Evolutionary conservation across 2,888 invertebrate species (phyloP).

Genomic region (Lithophane ornitopus): DNA sequence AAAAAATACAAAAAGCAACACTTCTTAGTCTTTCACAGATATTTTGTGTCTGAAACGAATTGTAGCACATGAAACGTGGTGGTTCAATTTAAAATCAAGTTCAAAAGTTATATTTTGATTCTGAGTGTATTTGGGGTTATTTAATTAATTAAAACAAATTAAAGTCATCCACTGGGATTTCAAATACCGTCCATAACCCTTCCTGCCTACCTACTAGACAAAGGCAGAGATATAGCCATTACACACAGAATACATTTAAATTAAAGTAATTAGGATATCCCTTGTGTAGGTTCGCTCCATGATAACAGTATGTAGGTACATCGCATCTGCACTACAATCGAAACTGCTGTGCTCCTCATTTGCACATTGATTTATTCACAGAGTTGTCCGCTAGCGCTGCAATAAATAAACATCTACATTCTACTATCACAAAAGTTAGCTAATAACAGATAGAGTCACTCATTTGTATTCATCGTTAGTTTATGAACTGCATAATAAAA

Average conservation of each 20-base stretch:
- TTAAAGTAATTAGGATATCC: neutral
- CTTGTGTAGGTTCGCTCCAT: neutral
- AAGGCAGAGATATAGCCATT: neutral
- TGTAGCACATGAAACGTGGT: neutral
- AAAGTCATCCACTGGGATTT: neutral
- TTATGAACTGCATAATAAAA: neutral
- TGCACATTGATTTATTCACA: slow-evolving; percentile 52
- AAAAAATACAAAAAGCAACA: neutral
- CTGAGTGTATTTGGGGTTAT: neutral
- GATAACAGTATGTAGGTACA: slow-evolving; percentile 8
- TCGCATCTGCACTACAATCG: slow-evolving; percentile 42
- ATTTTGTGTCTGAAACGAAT: neutral
- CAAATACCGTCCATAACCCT: neutral
- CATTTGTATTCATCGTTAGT: slow-evolving; percentile 24
- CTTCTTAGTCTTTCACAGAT: neutral
- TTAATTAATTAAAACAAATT: neutral
- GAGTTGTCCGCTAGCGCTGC: slow-evolving; percentile 19
- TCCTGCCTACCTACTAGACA: neutral
- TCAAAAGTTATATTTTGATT: neutral
- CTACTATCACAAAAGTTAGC: slow-evolving; percentile 17
- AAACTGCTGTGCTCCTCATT: slow-evolving; percentile 35
- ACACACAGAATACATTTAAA: neutral
- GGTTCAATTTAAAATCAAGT: slow-evolving; percentile 3
- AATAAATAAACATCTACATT: slow-evolving; percentile 26
- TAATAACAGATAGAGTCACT: neutral